Conservation (phyloP, 2,113 vertebrate genomes). For the Procavia capensis region DNA sequence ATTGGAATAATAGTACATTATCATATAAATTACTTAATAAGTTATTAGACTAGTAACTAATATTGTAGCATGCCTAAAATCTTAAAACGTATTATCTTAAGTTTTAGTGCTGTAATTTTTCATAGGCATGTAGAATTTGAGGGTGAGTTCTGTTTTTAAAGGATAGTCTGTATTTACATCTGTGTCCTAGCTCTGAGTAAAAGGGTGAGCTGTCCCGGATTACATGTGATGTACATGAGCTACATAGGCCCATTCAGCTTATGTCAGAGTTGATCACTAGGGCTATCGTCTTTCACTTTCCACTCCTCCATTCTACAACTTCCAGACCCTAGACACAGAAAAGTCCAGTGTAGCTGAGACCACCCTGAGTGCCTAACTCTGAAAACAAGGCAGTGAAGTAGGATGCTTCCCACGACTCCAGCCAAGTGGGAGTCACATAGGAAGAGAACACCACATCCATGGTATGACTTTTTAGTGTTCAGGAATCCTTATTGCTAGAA, state of each 20-base stretch:
- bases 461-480: not conserved
- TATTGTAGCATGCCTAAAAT: not conserved
- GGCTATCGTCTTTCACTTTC: not conserved
- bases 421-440: not conserved
- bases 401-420: not conserved
- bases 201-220: not conserved
- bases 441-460: not conserved
- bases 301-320: not conserved
- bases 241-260: not conserved
- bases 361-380: not conserved
- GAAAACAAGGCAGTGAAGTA: not conserved
- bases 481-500: conserved; percentile 25
- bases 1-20: conserved; percentile 18
- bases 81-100: conserved; percentile 31
- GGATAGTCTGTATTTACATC: not conserved
- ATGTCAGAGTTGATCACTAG: not conserved
- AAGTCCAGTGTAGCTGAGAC: not conserved
- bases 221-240: not conserved
- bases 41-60: conserved; percentile 19
- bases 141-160: conserved; percentile 26
- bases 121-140: conserved; percentile 38
- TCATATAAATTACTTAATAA: conserved; percentile 25
- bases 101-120: conserved; percentile 50
- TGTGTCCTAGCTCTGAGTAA: not conserved
- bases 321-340: not conserved